phyloP scores from a whole-genome alignment of 2,888 invertebrate genomes.

The Dicyrtomina minuta region DNA sequence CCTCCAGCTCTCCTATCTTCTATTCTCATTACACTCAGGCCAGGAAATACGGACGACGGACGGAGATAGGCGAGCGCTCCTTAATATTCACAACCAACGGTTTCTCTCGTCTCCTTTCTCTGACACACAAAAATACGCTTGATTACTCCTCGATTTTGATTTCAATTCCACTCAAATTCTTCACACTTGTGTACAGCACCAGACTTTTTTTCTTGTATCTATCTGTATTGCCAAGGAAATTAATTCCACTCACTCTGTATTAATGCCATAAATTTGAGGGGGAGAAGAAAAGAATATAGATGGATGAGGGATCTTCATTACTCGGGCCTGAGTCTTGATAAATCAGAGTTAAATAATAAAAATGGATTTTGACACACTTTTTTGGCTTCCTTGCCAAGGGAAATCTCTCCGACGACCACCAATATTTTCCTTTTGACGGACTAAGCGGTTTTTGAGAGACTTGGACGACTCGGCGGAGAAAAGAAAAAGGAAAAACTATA shows the following conservation, averaged over 20 bases:
- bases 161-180: not conserved
- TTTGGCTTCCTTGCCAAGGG: not conserved
- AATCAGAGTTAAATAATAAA: not conserved
- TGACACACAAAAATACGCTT: not conserved
- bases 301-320: constrained; percentile 10
- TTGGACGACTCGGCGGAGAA: not conserved
- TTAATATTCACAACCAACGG: not conserved
- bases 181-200: not conserved
- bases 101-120: not conserved
- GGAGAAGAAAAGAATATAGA: not conserved
- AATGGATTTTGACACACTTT: constrained; percentile 7
- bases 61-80: not conserved
- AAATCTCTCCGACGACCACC: not conserved
- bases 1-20: not conserved
- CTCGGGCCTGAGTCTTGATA: constrained; percentile 1
- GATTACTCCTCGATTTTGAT: constrained; percentile 8
- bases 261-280: too few relatives aligned
- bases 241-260: not conserved
- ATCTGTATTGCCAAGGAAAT: too few relatives aligned
- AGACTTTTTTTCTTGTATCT: not conserved
- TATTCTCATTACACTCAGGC: constrained; percentile 1
- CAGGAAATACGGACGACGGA: not conserved
- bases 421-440: not conserved
- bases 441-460: not conserved
- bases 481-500: too few relatives aligned